Conservation (phyloP, 2,888 invertebrate genomes). For the Tromatobia lineatoria region DNA sequence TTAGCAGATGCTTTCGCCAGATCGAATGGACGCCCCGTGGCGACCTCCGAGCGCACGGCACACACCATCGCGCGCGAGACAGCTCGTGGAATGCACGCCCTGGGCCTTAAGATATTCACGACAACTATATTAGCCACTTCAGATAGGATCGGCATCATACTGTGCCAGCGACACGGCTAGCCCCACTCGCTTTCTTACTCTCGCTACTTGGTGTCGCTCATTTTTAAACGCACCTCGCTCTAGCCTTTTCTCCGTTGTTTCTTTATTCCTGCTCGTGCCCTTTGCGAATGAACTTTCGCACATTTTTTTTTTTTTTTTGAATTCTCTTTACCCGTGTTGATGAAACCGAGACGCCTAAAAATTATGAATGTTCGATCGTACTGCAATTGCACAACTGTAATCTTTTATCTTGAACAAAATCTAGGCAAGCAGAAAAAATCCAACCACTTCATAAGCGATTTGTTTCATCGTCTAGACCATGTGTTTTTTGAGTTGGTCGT, state of each 20-base stretch:
- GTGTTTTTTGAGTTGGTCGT: too few relatives aligned
- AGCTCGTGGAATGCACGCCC: constrained; percentile 82
- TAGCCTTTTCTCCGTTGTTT: constrained; percentile 41
- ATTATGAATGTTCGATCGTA: too few relatives aligned
- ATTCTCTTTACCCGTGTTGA: constrained; percentile 11
- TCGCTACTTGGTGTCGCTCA: constrained; percentile 33
- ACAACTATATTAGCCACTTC: constrained; percentile 85
- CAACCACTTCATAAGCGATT: too few relatives aligned
- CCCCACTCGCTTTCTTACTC: constrained; percentile 67
- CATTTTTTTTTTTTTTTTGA: not conserved
- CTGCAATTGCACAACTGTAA: too few relatives aligned
- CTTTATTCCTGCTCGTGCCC: constrained; percentile 42
- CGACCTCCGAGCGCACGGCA: constrained; percentile 73
- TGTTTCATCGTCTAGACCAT: too few relatives aligned
- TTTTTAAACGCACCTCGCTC: constrained; percentile 23
- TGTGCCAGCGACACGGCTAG: constrained; percentile 81
- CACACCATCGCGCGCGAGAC: constrained; percentile 66
- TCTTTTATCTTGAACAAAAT: too few relatives aligned
- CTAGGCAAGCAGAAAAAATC: too few relatives aligned
- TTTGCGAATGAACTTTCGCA: constrained; percentile 27
- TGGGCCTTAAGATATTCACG: constrained; percentile 84
- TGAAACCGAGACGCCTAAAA: not conserved
- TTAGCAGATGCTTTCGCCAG: constrained; percentile 85
- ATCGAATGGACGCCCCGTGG: constrained; percentile 84
- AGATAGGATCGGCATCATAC: constrained; percentile 85